Percentiles rank a stretch among this genome's conserved stretches.
Evolutionary conservation across 37 sponge, comb jelly and placozoan species (phyloP).

Genomic region (Spongilla lacustris): DNA sequence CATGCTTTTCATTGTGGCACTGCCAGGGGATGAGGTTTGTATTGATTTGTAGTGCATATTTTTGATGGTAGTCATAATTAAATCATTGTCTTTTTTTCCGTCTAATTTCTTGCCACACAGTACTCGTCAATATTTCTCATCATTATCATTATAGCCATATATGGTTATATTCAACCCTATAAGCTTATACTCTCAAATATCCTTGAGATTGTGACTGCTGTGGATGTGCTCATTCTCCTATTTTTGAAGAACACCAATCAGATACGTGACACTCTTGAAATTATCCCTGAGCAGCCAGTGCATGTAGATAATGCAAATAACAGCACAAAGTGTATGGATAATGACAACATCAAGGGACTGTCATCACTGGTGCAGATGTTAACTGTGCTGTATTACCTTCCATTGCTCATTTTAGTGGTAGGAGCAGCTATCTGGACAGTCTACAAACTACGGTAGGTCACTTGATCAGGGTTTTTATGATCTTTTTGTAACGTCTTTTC

Average conservation of each 20-base stretch:
- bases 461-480: not conserved
- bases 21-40: conserved; percentile 32
- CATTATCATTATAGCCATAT: conserved; percentile 3
- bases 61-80: too few species aligned
- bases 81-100: too few species aligned
- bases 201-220: conserved; percentile 35
- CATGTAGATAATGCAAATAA: not conserved
- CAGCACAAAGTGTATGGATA: not conserved
- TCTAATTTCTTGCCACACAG: too few species aligned
- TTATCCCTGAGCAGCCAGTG: not conserved
- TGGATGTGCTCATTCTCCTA: conserved; percentile 32
- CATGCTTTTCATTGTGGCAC: conserved; percentile 22
- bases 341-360: not conserved
- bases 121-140: conserved; percentile 28
- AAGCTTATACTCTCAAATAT: conserved; percentile 15
- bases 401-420: not conserved
- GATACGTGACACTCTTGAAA: conserved; percentile 14
- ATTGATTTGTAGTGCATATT: too few species aligned
- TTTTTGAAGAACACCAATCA: conserved; percentile 31
- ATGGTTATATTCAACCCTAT: conserved; percentile 52
- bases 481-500: too few species aligned
- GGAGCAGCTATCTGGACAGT: not conserved
- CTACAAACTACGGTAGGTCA: not conserved
- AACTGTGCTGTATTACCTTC: not conserved
- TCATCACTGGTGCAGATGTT: not conserved